These are phyloP conservation scores for Gryllus longicercus DNA, from an alignment of 2,888 invertebrate genomes.

Conservation along the genomic window DNA sequence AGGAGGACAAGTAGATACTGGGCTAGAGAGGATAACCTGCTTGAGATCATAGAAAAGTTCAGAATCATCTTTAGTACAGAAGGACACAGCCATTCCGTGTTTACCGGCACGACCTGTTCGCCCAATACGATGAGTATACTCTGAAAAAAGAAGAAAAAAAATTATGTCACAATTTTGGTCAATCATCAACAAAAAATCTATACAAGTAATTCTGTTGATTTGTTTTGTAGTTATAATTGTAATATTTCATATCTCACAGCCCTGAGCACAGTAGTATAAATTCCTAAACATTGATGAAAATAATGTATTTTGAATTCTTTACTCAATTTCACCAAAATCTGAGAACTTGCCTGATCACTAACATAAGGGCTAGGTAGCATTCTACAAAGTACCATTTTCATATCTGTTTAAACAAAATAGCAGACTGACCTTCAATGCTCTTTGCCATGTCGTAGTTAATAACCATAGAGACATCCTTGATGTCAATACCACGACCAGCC, in stretches of 20 bases:
- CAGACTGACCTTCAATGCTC: constrained; percentile 75
- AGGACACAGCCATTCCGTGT: constrained; percentile 91
- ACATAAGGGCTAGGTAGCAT: too few species aligned
- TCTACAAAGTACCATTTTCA: background rate
- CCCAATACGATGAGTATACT: constrained; percentile 97
- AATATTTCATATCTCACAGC: too few species aligned
- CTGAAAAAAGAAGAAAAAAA: constrained; percentile 49
- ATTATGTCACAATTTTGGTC: background rate
- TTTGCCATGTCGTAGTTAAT: constrained; percentile 99
- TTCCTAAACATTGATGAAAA: too few species aligned
- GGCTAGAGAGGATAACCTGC: constrained; percentile 81
- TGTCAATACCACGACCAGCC: constrained; percentile 99
- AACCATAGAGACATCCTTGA: constrained; percentile 98
- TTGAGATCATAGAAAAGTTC: constrained; percentile 95
- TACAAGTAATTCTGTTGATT: too few species aligned
- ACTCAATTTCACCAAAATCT: background rate
- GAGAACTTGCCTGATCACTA: too few species aligned
- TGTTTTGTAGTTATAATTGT: too few species aligned
- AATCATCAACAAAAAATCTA: too few species aligned
- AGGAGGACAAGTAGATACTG: constrained; percentile 91
- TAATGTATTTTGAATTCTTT: background rate
- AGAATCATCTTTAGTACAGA: constrained; percentile 96
- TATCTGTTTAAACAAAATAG: constrained; percentile 3
- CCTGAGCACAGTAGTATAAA: too few species aligned
- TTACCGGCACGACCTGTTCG: constrained; percentile 99